Base-by-base conservation (phyloP, 2,113 vertebrate species). In the Acrocephalus arundinaceus region DNA sequence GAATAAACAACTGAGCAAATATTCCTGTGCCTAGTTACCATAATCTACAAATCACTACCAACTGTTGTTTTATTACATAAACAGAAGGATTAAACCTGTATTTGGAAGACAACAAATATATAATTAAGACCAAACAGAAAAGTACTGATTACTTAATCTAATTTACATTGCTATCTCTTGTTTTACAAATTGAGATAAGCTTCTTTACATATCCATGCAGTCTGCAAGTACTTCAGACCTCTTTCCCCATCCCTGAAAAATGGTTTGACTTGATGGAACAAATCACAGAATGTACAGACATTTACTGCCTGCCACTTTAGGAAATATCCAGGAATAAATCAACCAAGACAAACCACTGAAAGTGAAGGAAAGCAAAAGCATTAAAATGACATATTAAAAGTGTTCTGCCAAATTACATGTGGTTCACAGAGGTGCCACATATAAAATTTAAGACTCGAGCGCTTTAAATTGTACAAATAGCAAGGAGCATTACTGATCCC, bases 371-470 rank as follows among this genome's bases (percentile, higher is more conserved):
- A 90, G 72, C 75, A 85, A 76, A 91, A 70, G 58, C 83, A 95
- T 87, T 87, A 91, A 90, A 82, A 74, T 77, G 78, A 87, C 66
- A 71, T 39, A 85, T 79, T 94, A 67, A 73, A 94, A 94, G 67
- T 9, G 51, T 55, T 95, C 71, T 93, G 66, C 58, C 81, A 87
- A 94, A 95, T 87, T 87, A 55, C 82, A 30, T 15, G 24, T 30
- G 72, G 93, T 95, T 95, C 94, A 93, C 85, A 91, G 75, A 94
- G 67, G 27, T 62, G 75, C 54, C 85, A 86, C 74, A 71, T 93
- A 6, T 4, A 96, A 93, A 94, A 95, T 91, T 78, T 62, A 96
- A 85, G 58, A 66, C 27, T 58, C 6, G 41, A 94, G 37, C 7
- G 16, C 41, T 77, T 87, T 76, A 33, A 90, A 80, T 16, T 12